These are phyloP conservation scores for Drosophila nigricruria DNA, from an alignment of 2,888 invertebrate genomes.

Conservation along the genomic window DNA sequence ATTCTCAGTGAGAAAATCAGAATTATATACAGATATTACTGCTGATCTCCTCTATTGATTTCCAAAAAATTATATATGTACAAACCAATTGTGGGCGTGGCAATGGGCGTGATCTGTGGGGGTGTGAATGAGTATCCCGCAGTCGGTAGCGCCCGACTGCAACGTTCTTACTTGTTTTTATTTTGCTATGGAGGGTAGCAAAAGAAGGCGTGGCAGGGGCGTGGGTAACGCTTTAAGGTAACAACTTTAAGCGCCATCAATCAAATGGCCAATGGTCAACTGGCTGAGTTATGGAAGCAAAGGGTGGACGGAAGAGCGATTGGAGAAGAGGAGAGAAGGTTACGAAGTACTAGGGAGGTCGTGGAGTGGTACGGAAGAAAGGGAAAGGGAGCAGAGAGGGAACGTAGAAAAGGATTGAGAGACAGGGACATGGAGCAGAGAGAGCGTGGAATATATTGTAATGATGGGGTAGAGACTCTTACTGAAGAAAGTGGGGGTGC, in stretches of 20 bases:
- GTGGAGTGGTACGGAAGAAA: neutral
- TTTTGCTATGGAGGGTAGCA: neutral
- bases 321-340: neutral
- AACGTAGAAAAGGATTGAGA: neutral
- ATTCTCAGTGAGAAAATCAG: too few relatives aligned
- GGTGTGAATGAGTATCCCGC: too few relatives aligned
- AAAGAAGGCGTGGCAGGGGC: slow-evolving; percentile 2
- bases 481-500: neutral
- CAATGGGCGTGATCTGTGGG: too few relatives aligned
- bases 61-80: too few relatives aligned
- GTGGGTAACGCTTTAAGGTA: slow-evolving; percentile 25
- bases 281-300: slow-evolving; percentile 12
- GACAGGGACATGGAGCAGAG: neutral
- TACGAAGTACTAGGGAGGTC: neutral
- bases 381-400: neutral
- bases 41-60: too few relatives aligned
- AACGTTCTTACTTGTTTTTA: too few relatives aligned
- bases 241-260: slow-evolving; percentile 48
- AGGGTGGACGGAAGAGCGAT: neutral
- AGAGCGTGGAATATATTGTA: neutral
- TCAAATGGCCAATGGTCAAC: slow-evolving; percentile 54
- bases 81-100: too few relatives aligned
- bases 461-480: neutral
- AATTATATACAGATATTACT: too few relatives aligned
- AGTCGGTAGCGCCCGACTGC: too few relatives aligned